Evolutionary conservation across 35 echinoderm and acorn worm genomes (phyloP).

Genomic region (Holothuria glaberrima): DNA sequence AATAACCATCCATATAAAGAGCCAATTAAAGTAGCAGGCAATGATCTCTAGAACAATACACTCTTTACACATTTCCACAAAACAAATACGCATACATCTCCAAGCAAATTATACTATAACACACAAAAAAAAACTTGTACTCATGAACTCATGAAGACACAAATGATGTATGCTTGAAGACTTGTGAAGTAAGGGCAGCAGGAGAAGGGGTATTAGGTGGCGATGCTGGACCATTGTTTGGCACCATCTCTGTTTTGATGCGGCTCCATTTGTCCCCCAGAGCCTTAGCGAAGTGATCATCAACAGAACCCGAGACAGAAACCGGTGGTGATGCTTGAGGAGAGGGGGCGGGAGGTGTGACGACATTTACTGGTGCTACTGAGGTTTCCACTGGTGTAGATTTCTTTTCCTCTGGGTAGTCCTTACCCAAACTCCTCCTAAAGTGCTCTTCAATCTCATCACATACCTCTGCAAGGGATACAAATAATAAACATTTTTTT

Average conservation of each 20-base stretch:
- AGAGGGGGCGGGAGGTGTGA: slow-evolving; percentile 36
- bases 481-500: background rate
- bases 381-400: background rate
- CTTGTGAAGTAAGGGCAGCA: slow-evolving; percentile 47
- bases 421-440: slow-evolving; percentile 83
- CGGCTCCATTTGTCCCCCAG: slow-evolving; percentile 94
- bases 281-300: slow-evolving; percentile 98
- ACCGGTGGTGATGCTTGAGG: slow-evolving; percentile 21
- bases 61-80: too few species aligned
- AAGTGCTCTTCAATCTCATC: slow-evolving; percentile 97
- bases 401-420: slow-evolving; percentile 74
- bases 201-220: slow-evolving; percentile 54
- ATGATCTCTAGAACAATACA: too few species aligned
- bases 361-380: slow-evolving; percentile 55
- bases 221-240: slow-evolving; percentile 57
- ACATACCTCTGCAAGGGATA: slow-evolving; percentile 58
- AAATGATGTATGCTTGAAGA: slow-evolving; percentile 62
- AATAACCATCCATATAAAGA: too few species aligned
- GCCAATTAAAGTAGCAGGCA: too few species aligned
- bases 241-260: slow-evolving; percentile 76
- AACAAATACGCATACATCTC: too few species aligned
- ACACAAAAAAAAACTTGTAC: too few species aligned
- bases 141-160: slow-evolving; percentile 44
- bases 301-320: slow-evolving; percentile 89
- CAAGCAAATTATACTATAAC: too few species aligned